Base-by-base conservation (phyloP, 2,797 vertebrate species). In the Mormyrops attenuatus region DNA sequence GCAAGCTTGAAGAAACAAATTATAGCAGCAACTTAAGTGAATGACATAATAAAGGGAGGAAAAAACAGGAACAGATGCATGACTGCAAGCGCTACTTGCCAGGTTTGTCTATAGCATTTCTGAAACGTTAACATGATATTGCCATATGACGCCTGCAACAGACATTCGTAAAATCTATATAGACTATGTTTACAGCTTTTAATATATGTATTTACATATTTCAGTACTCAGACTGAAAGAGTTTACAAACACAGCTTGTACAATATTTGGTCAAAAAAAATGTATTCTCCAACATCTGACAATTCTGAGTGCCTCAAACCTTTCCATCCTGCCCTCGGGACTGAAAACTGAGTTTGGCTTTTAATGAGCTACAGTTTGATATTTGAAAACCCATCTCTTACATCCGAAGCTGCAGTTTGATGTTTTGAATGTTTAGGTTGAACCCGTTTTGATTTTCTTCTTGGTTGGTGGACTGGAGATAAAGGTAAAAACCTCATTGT, bases 21-120 rank as follows among this genome's bases (percentile, higher is more conserved):
- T 89, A 20, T 89, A 89, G 88, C 88, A 80, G 88, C 50, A 89
- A 89, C 50, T 20, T 53, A 82, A 82, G 69, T 89, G 30, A 55
- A 63, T 30, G 86, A 44, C 69, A 57, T 38, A 63, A 49, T 49
- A 60, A 85, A 57, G 57, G 22, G 9, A 26, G n/a, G 22, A 49
- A 63, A 85, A 4, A 50, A 38, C 20, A 50, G 66, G 17, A 38
- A 52, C 17, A 6, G 9, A 57, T 55, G 52, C 49, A 22, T 55
- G 17, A 82, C 73, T n/a, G 13, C 30, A 34, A 5, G 38, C 87
- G 30, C 49, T 44, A 82, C 22, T 38, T 57, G 85, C 41, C 53
- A 20, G 3, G 82, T 89, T n/a, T 89, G 20, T 57, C 38, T 17
- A 60, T 17, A 60, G 11, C 15, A 84, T 49, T 89, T 89, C 44